A percentile compares a stretch with the other conserved stretches of the same genome.
These are phyloP conservation scores for Plebejus melissa DNA, from an alignment of 2,888 invertebrate genomes.

Conservation along the genomic window DNA sequence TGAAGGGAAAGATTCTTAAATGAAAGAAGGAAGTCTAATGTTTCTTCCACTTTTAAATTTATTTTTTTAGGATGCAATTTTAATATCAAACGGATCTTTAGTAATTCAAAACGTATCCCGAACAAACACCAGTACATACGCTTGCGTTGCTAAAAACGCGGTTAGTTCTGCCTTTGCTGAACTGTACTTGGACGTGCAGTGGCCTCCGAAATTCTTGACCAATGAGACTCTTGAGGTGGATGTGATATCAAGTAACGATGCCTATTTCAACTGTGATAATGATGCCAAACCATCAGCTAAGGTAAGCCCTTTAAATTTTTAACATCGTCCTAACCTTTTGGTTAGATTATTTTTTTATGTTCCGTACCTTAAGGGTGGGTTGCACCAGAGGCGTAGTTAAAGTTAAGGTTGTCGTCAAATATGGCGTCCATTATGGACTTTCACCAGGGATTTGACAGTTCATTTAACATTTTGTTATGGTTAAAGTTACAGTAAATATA, in stretches of 20 bases:
- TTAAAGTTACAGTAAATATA: too few relatives aligned
- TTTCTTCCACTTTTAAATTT: background rate
- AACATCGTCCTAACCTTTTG: background rate
- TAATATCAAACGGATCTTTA: constrained; percentile 50
- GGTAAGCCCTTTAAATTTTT: constrained; percentile 43
- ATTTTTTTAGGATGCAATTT: constrained; percentile 53
- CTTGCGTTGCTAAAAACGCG: constrained; percentile 79
- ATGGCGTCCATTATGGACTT: too few relatives aligned
- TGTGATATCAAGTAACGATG: constrained; percentile 50
- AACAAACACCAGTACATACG: constrained; percentile 72
- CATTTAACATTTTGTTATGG: too few relatives aligned
- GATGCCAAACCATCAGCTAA: constrained; percentile 61
- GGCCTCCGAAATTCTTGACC: constrained; percentile 57
- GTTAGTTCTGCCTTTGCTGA: constrained; percentile 75
- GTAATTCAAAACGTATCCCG: constrained; percentile 54
- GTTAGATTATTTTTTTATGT: background rate
- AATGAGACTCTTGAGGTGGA: constrained; percentile 38
- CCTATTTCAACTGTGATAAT: constrained; percentile 55
- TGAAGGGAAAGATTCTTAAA: background rate
- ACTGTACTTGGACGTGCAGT: constrained; percentile 75
- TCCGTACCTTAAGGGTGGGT: background rate
- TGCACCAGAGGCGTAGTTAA: too few relatives aligned
- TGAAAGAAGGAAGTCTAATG: background rate
- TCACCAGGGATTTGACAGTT: too few relatives aligned
- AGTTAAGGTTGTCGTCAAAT: too few relatives aligned